These are phyloP conservation scores for Microtus pennsylvanicus DNA, from an alignment of 2,113 vertebrate genomes.

Conservation along the genomic window DNA sequence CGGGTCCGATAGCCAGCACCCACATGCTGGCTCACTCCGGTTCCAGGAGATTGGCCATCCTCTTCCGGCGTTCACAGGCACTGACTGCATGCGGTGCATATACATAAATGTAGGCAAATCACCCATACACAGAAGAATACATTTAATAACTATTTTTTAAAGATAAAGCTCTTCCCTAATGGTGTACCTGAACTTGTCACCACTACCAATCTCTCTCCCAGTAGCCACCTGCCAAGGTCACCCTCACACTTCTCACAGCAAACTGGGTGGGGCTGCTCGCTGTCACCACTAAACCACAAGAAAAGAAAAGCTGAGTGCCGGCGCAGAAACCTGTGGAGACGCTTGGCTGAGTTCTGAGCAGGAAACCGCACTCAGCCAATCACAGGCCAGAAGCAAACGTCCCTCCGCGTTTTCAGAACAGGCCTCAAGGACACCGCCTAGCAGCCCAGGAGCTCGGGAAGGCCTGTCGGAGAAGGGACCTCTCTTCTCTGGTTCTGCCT, in stretches of 20 bases:
- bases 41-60: not conserved
- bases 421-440: not conserved
- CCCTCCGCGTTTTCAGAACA: not conserved
- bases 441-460: not conserved
- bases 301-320: not conserved
- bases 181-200: not conserved
- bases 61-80: not conserved
- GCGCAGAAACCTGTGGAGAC: not conserved
- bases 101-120: not conserved
- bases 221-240: not conserved
- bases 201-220: not conserved
- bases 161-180: not conserved
- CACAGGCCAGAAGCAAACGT: not conserved
- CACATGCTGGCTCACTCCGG: not conserved
- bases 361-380: not conserved
- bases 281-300: constrained; percentile 27
- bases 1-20: not conserved
- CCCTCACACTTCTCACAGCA: not conserved
- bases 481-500: not conserved
- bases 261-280: not conserved
- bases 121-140: not conserved
- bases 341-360: constrained; percentile 1
- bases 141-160: not conserved
- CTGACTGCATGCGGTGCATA: not conserved
- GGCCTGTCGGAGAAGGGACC: not conserved